phyloP scores from a whole-genome alignment of 2,888 invertebrate species.

The Heliconius sara region DNA sequence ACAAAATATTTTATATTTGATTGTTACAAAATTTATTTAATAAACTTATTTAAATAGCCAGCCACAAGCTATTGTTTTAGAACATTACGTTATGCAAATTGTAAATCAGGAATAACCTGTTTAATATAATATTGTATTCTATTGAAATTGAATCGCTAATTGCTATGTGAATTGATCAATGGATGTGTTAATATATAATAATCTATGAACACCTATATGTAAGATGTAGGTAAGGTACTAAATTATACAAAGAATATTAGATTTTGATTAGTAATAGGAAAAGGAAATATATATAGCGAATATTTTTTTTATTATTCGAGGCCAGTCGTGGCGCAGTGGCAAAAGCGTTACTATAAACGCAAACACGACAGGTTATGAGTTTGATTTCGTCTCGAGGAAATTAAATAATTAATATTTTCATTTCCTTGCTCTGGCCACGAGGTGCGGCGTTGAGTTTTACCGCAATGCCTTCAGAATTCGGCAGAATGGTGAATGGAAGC shows the following conservation, averaged over 20 bases:
- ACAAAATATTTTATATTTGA: too few species aligned
- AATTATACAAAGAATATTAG: background rate
- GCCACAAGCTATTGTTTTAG: slow-evolving; percentile 1
- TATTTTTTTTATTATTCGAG: too few species aligned
- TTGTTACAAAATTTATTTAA: too few species aligned
- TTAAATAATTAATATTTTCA: too few species aligned
- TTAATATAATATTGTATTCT: slow-evolving; percentile 4
- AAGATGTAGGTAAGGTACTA: background rate
- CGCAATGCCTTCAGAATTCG: too few species aligned
- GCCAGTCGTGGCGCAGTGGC: too few species aligned
- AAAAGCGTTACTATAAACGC: too few species aligned
- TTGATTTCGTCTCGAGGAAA: too few species aligned
- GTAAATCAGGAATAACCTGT: slow-evolving; percentile 19
- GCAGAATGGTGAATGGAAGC: background rate
- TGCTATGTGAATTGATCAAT: slow-evolving; percentile 10
- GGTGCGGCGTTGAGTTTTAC: background rate
- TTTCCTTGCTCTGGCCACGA: background rate
- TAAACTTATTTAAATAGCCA: background rate
- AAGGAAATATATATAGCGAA: too few species aligned
- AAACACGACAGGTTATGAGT: too few species aligned
- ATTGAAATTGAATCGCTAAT: slow-evolving; percentile 23
- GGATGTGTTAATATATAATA: slow-evolving; percentile 5
- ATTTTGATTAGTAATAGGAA: background rate
- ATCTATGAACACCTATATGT: background rate
- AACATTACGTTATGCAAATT: slow-evolving; percentile 18